phyloP scores from a whole-genome alignment of 1,140 invertebrate species.

The Trichonephila clavipes region DNA sequence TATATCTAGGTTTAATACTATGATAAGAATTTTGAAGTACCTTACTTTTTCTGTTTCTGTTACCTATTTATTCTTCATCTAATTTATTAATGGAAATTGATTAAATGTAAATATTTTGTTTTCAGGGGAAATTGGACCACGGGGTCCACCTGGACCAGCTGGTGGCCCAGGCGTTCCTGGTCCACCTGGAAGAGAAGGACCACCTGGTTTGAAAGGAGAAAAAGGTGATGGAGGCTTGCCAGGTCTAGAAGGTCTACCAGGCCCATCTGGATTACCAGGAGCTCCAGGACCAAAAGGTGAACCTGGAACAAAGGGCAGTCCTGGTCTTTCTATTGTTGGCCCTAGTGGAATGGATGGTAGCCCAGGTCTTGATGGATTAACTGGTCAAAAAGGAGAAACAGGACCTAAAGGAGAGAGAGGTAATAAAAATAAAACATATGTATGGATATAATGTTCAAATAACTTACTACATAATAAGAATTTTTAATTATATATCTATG shows the following conservation, averaged over 20 bases:
- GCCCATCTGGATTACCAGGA: slow-evolving; percentile 82
- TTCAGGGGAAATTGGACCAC: slow-evolving; percentile 85
- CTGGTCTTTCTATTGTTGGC: slow-evolving; percentile 80
- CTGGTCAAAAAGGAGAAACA: slow-evolving; percentile 90
- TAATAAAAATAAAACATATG: slow-evolving; percentile 11
- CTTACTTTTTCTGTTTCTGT: too few species aligned
- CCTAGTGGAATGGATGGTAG: slow-evolving; percentile 78
- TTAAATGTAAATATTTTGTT: background rate
- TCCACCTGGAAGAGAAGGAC: slow-evolving; percentile 86
- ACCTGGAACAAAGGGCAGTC: slow-evolving; percentile 83
- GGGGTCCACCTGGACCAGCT: slow-evolving; percentile 86
- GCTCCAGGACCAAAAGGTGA: slow-evolving; percentile 82
- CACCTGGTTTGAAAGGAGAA: slow-evolving; percentile 84
- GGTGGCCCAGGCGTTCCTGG: slow-evolving; percentile 86
- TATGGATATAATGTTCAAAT: too few species aligned
- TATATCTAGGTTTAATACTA: too few species aligned
- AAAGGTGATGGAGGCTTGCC: slow-evolving; percentile 84
- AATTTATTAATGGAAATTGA: too few species aligned
- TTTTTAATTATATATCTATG: background rate
- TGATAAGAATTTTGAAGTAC: too few species aligned
- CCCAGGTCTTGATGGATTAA: slow-evolving; percentile 83
- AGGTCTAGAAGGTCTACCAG: slow-evolving; percentile 80
- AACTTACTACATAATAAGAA: too few species aligned
- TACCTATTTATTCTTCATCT: too few species aligned
- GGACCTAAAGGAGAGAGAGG: slow-evolving; percentile 87